Evolutionary conservation across 2,113 vertebrate species (phyloP).

Genomic region (Zeus faber): DNA sequence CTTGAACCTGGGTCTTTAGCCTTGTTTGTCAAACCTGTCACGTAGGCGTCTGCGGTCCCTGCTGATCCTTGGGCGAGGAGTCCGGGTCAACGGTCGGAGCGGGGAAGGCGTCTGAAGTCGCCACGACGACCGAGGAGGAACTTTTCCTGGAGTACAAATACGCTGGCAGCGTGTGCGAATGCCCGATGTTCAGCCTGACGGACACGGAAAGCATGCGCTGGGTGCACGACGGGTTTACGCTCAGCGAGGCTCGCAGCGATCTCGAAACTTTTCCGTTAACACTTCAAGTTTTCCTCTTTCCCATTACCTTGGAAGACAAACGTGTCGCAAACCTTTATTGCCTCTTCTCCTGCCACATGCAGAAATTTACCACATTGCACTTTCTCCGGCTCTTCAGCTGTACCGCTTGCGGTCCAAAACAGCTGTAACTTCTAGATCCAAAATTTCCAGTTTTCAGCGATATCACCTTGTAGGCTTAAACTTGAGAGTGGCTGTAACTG

Average conservation of each 20-base stretch:
- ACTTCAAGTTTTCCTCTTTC: not conserved
- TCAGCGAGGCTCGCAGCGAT: conserved; percentile 7
- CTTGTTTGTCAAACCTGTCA: conserved; percentile 16
- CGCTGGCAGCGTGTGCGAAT: no score
- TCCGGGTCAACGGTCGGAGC: no score
- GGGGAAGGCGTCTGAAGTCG: no score
- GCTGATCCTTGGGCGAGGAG: conserved; percentile 5
- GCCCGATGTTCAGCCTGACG: no score
- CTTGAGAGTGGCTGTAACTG: conserved; percentile 1
- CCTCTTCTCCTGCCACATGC: conserved; percentile 11
- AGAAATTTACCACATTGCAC: conserved; percentile 11
- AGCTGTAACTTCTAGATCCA: conserved; percentile 16
- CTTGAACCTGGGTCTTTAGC: no score
- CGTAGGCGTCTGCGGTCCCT: conserved; percentile 6
- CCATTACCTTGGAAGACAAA: conserved; percentile 4
- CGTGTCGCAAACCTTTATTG: conserved; percentile 2
- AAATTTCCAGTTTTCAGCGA: conserved; percentile 15
- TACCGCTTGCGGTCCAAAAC: conserved; percentile 6
- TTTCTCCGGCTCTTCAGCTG: conserved; percentile 10
- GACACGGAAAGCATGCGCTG: no score
- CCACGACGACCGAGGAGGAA: no score
- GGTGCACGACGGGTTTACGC: no score
- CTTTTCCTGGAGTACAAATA: no score
- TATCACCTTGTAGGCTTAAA: conserved; percentile 10
- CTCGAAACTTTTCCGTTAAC: conserved; percentile 8